phyloP scores from a whole-genome alignment of 2,797 vertebrate genomes.

The Euthynnus affinis region DNA sequence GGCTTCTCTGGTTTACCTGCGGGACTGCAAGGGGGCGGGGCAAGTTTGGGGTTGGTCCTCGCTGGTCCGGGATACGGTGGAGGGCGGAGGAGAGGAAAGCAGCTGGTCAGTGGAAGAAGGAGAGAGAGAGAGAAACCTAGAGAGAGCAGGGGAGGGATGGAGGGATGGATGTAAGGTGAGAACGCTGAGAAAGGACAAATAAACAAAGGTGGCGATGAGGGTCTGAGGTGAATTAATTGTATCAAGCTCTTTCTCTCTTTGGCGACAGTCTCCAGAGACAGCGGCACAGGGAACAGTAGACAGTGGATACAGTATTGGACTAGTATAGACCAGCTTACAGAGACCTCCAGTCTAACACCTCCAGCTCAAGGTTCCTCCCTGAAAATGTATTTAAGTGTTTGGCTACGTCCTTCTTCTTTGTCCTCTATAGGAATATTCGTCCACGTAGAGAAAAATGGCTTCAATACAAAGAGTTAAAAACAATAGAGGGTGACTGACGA shows the following conservation, averaged over 20 bases:
- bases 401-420: background rate
- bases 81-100: slow-evolving; percentile 49
- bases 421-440: too few relatives aligned
- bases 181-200: slow-evolving; percentile 86
- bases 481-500: too few relatives aligned
- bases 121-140: slow-evolving; percentile 32
- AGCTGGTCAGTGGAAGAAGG: slow-evolving; percentile 66
- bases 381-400: background rate
- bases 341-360: slow-evolving; percentile 11
- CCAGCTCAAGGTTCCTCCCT: slow-evolving; percentile 1
- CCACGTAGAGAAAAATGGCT: too few relatives aligned
- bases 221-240: slow-evolving; percentile 80
- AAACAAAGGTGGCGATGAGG: slow-evolving; percentile 83
- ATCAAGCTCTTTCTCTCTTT: slow-evolving; percentile 63
- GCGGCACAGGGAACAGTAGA: slow-evolving; percentile 46
- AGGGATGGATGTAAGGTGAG: slow-evolving; percentile 83
- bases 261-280: slow-evolving; percentile 57
- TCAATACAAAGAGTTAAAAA: too few relatives aligned
- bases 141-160: slow-evolving; percentile 44
- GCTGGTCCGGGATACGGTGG: slow-evolving; percentile 15
- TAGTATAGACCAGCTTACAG: slow-evolving; percentile 7
- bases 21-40: slow-evolving; percentile 71
- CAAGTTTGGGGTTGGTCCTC: slow-evolving; percentile 34
- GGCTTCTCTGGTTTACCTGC: slow-evolving; percentile 83
- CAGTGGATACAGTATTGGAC: slow-evolving; percentile 39